Evolutionary conservation across 2,113 vertebrate species (phyloP).

Genomic region (Chloropsis hardwickii): DNA sequence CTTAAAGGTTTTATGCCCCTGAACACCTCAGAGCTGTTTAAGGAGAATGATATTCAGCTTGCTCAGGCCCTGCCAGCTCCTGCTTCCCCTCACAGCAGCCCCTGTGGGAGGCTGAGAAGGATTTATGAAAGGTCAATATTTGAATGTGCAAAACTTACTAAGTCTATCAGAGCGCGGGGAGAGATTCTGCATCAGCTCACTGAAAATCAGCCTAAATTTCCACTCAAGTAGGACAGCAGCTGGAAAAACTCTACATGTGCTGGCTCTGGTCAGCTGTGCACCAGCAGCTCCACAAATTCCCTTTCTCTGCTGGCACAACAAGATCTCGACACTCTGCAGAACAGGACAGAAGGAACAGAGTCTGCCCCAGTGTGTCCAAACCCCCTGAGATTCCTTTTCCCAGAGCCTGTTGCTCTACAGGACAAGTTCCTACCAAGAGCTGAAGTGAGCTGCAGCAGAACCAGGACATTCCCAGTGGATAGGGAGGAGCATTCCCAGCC

Average conservation of each 20-base stretch:
- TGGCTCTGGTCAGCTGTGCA: neutral
- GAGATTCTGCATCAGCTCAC: neutral
- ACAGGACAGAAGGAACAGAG: neutral
- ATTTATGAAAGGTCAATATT: slow-evolving; percentile 62
- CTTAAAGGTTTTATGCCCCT: slow-evolving; percentile 57
- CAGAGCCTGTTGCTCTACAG: neutral
- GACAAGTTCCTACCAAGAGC: rapidly evolving
- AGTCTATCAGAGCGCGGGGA: neutral
- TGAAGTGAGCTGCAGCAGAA: neutral
- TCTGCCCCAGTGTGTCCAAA: neutral
- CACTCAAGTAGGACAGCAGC: neutral
- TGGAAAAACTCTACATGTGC: neutral
- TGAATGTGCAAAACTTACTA: slow-evolving; percentile 59
- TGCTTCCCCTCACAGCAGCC: slow-evolving; percentile 21
- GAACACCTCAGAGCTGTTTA: slow-evolving; percentile 45
- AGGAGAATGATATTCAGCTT: slow-evolving; percentile 56
- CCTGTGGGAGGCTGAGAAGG: slow-evolving; percentile 21
- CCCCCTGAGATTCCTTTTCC: neutral
- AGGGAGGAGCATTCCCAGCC: neutral
- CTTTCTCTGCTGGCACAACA: rapidly evolving
- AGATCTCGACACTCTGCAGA: rapidly evolving
- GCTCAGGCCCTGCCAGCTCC: slow-evolving; percentile 47
- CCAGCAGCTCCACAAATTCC: neutral
- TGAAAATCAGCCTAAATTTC: neutral
- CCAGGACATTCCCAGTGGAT: neutral